phyloP scores from a whole-genome alignment of 2,888 invertebrate genomes.

The Lutraria lutraria region DNA sequence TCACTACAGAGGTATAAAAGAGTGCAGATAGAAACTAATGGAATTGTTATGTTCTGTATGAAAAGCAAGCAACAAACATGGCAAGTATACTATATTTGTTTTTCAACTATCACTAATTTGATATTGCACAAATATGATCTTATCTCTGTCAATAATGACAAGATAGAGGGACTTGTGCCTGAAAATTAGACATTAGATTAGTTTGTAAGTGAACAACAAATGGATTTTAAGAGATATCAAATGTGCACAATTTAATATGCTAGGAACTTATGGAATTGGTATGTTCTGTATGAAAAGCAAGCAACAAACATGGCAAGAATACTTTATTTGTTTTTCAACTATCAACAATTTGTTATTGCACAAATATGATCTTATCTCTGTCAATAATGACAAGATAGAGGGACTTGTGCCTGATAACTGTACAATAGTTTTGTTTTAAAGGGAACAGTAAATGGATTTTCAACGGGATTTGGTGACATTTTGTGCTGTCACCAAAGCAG shows the following conservation, averaged over 20 bases:
- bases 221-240: too few relatives aligned
- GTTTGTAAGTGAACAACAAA: too few relatives aligned
- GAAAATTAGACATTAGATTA: too few relatives aligned
- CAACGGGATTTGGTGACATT: too few relatives aligned
- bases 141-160: constrained; percentile 35
- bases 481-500: too few relatives aligned
- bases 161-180: constrained; percentile 46
- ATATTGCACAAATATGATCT: constrained; percentile 42
- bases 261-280: too few relatives aligned
- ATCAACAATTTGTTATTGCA: constrained; percentile 31
- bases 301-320: constrained; percentile 36
- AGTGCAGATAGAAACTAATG: too few relatives aligned
- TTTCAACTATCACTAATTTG: constrained; percentile 35
- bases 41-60: too few relatives aligned
- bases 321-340: constrained; percentile 41
- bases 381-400: constrained; percentile 41
- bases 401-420: constrained; percentile 26
- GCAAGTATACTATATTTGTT: constrained; percentile 23
- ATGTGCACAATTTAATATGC: too few relatives aligned
- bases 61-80: constrained; percentile 44
- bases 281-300: too few relatives aligned
- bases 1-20: too few relatives aligned
- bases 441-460: too few relatives aligned
- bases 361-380: constrained; percentile 39
- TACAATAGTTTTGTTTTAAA: background rate